These are phyloP conservation scores for Gulo gulo DNA, from an alignment of 2,113 vertebrate genomes.

Conservation along the genomic window DNA sequence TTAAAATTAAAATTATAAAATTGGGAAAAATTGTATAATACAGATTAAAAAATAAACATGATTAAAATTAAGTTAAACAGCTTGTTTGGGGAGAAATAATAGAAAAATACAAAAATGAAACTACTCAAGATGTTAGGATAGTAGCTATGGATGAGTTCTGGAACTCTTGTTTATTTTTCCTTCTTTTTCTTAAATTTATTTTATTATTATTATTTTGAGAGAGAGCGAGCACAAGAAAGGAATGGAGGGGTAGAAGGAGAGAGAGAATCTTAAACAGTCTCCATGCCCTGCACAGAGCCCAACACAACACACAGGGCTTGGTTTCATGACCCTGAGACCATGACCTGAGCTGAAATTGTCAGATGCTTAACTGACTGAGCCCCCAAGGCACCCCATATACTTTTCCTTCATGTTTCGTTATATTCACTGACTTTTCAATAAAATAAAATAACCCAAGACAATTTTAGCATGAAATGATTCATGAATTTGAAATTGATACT, in stretches of 20 bases:
- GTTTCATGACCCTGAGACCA: background rate
- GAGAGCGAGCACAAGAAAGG: background rate
- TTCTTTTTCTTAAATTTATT: background rate
- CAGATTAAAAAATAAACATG: background rate
- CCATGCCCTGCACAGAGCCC: background rate
- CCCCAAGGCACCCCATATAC: background rate
- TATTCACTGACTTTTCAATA: background rate
- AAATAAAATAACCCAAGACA: background rate
- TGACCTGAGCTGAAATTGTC: background rate
- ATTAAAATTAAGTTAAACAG: background rate
- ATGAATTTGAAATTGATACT: background rate
- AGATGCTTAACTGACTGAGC: background rate
- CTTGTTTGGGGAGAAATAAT: background rate
- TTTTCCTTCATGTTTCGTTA: constrained; percentile 3
- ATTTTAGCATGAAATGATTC: background rate
- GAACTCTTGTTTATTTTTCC: background rate
- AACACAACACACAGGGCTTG: background rate
- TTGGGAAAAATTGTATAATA: background rate
- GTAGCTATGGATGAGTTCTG: background rate
- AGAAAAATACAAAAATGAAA: background rate
- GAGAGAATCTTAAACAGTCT: background rate
- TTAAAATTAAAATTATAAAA: constrained; percentile 37
- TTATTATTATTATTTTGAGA: background rate
- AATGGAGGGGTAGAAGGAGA: background rate
- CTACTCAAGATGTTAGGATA: background rate